Evolutionary conservation across 2,113 vertebrate species (phyloP).

Genomic region (Platichthys flesus): DNA sequence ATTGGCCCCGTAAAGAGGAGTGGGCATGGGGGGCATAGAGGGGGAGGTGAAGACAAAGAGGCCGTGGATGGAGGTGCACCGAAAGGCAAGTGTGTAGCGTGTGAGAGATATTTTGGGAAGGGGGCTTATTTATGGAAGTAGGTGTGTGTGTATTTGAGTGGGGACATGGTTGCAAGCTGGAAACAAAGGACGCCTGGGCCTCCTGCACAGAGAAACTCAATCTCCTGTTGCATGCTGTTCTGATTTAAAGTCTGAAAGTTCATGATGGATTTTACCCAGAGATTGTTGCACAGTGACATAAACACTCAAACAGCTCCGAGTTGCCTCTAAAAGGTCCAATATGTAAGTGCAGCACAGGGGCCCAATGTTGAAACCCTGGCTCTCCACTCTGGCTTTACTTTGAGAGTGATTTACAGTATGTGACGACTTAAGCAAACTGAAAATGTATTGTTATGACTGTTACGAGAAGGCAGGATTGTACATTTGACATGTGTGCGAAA

Average conservation of each 20-base stretch:
- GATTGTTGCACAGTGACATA: constrained; percentile 47
- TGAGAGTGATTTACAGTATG: constrained; percentile 16
- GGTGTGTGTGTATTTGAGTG: constrained; percentile 16
- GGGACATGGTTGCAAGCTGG: constrained; percentile 38
- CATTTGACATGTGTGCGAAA: background rate
- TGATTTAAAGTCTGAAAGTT: constrained; percentile 62
- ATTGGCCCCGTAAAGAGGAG: constrained; percentile 39
- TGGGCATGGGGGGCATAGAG: background rate
- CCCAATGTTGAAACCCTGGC: constrained; percentile 12
- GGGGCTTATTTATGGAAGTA: constrained; percentile 25
- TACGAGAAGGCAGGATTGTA: background rate
- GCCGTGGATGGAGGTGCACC: constrained; percentile 54
- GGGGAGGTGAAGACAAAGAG: constrained; percentile 44
- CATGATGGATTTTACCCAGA: constrained; percentile 64
- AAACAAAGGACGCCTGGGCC: constrained; percentile 58
- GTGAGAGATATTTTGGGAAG: constrained; percentile 73
- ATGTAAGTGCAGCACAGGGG: constrained; percentile 15
- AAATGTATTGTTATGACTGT: background rate
- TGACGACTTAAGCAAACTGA: background rate
- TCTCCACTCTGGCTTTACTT: background rate
- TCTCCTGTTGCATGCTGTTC: constrained; percentile 58
- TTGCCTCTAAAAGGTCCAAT: constrained; percentile 43
- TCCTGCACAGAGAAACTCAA: constrained; percentile 54
- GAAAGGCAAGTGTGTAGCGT: constrained; percentile 64
- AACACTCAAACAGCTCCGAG: constrained; percentile 39